phyloP scores from a whole-genome alignment of 2,113 vertebrate genomes.

The Phoxinus phoxinus region DNA sequence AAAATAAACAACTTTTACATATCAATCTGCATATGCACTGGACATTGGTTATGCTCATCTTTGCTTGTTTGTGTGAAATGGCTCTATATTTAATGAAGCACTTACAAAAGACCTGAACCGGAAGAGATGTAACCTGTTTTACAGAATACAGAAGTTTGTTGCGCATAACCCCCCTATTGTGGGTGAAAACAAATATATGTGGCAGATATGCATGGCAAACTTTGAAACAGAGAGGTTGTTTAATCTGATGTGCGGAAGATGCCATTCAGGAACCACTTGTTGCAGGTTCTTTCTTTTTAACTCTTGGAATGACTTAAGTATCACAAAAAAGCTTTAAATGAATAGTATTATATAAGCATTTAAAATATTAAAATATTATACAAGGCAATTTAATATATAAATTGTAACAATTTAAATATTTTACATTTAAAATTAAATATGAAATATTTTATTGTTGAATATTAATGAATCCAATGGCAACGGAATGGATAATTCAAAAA shows the following conservation, averaged over 20 bases:
- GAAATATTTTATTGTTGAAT: not conserved
- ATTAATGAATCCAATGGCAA: too few relatives aligned
- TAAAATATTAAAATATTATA: too few relatives aligned
- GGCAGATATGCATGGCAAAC: constrained; percentile 16
- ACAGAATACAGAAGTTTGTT: too few relatives aligned
- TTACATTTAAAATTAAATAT: not conserved
- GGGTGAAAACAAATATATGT: not conserved
- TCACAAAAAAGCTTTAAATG: not conserved
- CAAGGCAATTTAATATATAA: too few relatives aligned
- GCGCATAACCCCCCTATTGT: not conserved
- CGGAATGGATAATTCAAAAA: not conserved
- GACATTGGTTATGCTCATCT: too few relatives aligned
- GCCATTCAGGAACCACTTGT: constrained; percentile 6
- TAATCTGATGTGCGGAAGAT: not conserved
- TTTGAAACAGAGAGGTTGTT: constrained; percentile 24
- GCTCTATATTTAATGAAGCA: too few relatives aligned
- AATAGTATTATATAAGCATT: not conserved
- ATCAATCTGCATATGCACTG: too few relatives aligned
- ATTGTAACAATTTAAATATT: not conserved
- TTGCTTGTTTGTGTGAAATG: too few relatives aligned
- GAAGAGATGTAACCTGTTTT: too few relatives aligned
- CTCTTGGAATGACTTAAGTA: not conserved
- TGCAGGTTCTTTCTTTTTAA: constrained; percentile 27
- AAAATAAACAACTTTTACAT: too few relatives aligned
- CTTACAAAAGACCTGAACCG: too few relatives aligned